phyloP scores from a whole-genome alignment of 2,797 vertebrate species.

The Sebastes steindachneri region DNA sequence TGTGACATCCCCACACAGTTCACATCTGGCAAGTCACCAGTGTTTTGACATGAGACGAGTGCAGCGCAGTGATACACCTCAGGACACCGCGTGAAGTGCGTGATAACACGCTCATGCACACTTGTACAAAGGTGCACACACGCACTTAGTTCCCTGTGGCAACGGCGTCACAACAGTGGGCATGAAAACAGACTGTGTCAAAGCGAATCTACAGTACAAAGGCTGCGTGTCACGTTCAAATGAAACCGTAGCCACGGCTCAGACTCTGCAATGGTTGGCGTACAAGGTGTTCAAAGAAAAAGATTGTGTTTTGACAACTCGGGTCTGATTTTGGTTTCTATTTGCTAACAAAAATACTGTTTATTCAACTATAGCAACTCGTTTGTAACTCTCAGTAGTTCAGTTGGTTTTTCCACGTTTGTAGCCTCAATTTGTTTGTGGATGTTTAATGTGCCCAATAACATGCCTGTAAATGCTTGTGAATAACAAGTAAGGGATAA shows the following conservation, averaged over 20 bases:
- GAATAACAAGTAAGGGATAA: background rate
- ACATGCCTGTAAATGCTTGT: background rate
- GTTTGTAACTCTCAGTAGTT: background rate
- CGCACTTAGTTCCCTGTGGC: conserved; percentile 34
- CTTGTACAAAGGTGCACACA: conserved; percentile 12
- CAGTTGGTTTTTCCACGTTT: background rate
- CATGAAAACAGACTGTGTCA: conserved; percentile 46
- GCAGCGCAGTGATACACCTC: conserved; percentile 33
- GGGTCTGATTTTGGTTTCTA: background rate
- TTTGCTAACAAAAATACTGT: background rate
- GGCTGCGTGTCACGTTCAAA: conserved; percentile 22
- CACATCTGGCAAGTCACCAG: conserved; percentile 50
- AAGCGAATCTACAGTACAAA: conserved; percentile 39
- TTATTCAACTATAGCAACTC: background rate
- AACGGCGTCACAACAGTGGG: conserved; percentile 51
- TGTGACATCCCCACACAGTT: conserved; percentile 56
- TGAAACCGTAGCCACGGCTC: background rate
- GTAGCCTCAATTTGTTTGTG: background rate
- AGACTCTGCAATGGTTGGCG: background rate
- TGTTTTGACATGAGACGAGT: conserved; percentile 62
- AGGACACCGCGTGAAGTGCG: conserved; percentile 8
- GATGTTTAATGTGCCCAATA: background rate
- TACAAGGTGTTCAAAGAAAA: background rate
- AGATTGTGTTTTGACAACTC: background rate
- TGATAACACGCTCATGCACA: conserved; percentile 7